Evolutionary conservation across 2,113 vertebrate species (phyloP), one percentile per base, ranked within the genome.

Genomic region (Cebidichthys violaceus): DNA sequence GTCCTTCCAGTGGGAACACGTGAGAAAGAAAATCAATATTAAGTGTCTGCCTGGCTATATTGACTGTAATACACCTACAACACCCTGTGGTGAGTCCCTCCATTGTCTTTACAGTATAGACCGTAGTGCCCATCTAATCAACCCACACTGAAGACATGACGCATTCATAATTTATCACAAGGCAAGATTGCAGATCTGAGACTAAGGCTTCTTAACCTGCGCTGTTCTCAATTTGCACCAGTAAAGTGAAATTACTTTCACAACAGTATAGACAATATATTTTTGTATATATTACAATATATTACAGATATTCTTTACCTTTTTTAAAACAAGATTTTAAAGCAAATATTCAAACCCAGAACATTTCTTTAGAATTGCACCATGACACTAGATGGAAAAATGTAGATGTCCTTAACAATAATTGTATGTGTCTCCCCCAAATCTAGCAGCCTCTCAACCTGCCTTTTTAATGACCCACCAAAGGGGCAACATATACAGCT

Each of bases 21-120:
- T 14, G n/a, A 41, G 66, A 84, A 77, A 62, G 43, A 45, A 84
- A 88, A 89, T 89, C 84, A 82, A 90, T 92, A 59, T 13, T 85
- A 66, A 78, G 66, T 83, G 91, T 74, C 62, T 70, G 78, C 76
- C 37, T 74, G 61, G 20, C 75, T 75, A 29, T 79, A 91, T 87
- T 75, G 86, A 92, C 62, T 60, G 24, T 68, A 77, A 76, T 43
- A 84, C 82, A 85, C 72, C 64, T 70, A n/a, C 24, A 80, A 65
- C 70, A 79, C 33, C 39, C 65, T 66, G 75, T 33, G 43, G 79
- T 73, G 70, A 71, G 62, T 82, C 33, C 54, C 76, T 85, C 43
- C 27, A 64, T 68, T 86, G 72, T 82, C 55, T 52, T 57, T 64
- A 64, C 59, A 64, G 45, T 64, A 33, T 13, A 41, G 45, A 17